These are phyloP conservation scores for Drosophila sproati DNA, from an alignment of 1,140 invertebrate species.

Conservation along the genomic window DNA sequence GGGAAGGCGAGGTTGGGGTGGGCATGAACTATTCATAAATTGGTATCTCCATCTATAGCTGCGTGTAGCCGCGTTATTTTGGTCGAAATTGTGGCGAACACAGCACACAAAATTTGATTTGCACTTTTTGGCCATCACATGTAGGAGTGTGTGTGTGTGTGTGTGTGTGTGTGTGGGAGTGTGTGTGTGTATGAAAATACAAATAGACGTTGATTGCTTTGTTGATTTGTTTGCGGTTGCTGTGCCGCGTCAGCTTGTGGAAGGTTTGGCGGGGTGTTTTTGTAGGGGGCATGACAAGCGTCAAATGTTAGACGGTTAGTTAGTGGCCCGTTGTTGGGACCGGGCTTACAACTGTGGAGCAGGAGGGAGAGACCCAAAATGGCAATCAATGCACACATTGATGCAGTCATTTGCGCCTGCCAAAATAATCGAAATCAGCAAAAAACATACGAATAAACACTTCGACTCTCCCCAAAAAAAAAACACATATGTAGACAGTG, in stretches of 20 bases:
- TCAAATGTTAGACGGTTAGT: slow-evolving; percentile 74
- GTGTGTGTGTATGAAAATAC: slow-evolving; percentile 69
- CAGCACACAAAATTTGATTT: slow-evolving; percentile 38
- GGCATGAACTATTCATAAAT: slow-evolving; percentile 1
- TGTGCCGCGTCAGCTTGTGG: slow-evolving; percentile 39
- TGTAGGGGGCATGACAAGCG: slow-evolving; percentile 38
- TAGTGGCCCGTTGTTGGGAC: slow-evolving; percentile 46
- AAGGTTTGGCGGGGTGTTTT: not conserved
- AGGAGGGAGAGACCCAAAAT: slow-evolving; percentile 45
- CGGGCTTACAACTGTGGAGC: not conserved
- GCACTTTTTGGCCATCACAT: slow-evolving; percentile 19
- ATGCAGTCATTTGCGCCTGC: slow-evolving; percentile 62
- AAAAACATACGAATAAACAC: slow-evolving; percentile 35
- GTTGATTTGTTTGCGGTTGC: slow-evolving; percentile 82
- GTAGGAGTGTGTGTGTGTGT: not conserved
- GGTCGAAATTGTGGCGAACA: slow-evolving; percentile 71
- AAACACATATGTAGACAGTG: not conserved
- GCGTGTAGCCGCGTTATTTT: slow-evolving; percentile 54
- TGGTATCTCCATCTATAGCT: slow-evolving; percentile 30
- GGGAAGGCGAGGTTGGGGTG: no score
- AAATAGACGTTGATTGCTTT: slow-evolving; percentile 83
- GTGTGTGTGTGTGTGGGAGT: slow-evolving; percentile 2
- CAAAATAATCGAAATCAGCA: slow-evolving; percentile 72
- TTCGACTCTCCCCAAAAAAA: not conserved
- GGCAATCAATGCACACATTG: slow-evolving; percentile 78